These are phyloP conservation scores for Pristionchus entomophagus DNA, from an alignment of 2,888 invertebrate species.

Conservation along the genomic window DNA sequence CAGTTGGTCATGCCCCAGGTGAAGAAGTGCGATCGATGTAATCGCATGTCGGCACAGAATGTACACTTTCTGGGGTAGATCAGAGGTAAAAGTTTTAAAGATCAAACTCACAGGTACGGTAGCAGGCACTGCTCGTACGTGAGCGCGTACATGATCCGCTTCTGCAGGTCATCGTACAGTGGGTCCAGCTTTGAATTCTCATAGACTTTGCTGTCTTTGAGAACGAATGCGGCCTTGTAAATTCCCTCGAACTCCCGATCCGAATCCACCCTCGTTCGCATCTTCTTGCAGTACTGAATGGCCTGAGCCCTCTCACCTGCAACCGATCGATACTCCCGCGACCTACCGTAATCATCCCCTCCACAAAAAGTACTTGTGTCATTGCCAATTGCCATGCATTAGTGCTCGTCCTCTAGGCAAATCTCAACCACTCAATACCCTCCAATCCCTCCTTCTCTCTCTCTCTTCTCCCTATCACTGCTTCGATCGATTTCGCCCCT, in stretches of 20 bases:
- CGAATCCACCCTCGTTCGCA: not conserved
- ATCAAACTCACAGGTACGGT: conserved; percentile 58
- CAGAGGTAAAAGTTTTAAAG: conserved; percentile 13
- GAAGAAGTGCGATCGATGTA: conserved; percentile 16
- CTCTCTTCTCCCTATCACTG: conserved; percentile 29
- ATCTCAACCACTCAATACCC: not conserved
- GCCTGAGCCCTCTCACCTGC: not conserved
- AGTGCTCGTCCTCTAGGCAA: not conserved
- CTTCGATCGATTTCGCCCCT: conserved; percentile 36
- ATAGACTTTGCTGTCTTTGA: not conserved
- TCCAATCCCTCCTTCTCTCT: not conserved
- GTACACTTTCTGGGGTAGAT: no score
- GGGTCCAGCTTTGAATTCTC: conserved; percentile 40
- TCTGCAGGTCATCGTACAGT: conserved; percentile 54
- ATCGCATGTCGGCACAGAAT: no score
- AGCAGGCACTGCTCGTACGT: conserved; percentile 55
- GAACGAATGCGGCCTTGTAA: conserved; percentile 2
- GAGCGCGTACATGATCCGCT: conserved; percentile 59
- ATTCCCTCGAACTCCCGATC: conserved; percentile 18
- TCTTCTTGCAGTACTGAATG: not conserved
- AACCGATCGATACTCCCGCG: not conserved
- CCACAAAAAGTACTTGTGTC: not conserved
- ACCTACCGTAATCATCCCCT: not conserved
- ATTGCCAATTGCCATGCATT: not conserved
- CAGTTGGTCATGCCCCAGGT: conserved; percentile 9